Evolutionary conservation across 2,888 invertebrate species (phyloP), one percentile per base, ranked within the genome.

Genomic region (Oxytorus armatus): DNA sequence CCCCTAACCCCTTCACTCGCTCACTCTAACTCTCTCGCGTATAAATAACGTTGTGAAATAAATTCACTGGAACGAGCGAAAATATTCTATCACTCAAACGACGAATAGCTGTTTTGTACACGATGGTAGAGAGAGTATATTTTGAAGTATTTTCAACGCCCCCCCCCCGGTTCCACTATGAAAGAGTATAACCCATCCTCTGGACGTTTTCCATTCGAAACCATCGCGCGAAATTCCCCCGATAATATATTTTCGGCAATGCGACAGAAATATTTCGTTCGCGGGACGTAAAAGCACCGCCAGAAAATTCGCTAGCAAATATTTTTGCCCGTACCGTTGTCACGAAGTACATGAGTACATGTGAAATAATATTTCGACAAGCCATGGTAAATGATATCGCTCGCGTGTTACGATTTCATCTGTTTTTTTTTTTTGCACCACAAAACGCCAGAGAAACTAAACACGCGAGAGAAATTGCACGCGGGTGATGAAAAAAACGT

Each of bases 11-110:
- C 5, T 5, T 29, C 29, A 3, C 29, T 29, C 29, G 3, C 39
- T 11, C n/a, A 5, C 39, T 39, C 39, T 11, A 3, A 7, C 8
- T 39, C 49, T 36, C 66, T 66, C 51, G 47, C 44, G 21, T 55
- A 16, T 53, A 61, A 61, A 75, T 59, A 66, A 75, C 57, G 18
- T 14, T 11, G 44, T 29, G 3, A 47, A 76, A 76, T 61, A 76
- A 68, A 76, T 76, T 42, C 36, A 57, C 21, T 23, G 14, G 11
- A 36, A 53, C 42, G 51, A 42, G 36, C 21, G 42, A 63, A 49
- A 77, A 65, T 63, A 63, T 70, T 63, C 65, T 47, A 49, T 63
- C 63, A 65, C 47, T 44, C 47, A 21, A 59, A 47, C 63, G 55
- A 63, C 63, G 16, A 59, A 59, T n/a, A 29, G 18, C 53, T 47